Conservation (phyloP, 35 echinoderm and acorn worm species). For the Apostichopus californicus region DNA sequence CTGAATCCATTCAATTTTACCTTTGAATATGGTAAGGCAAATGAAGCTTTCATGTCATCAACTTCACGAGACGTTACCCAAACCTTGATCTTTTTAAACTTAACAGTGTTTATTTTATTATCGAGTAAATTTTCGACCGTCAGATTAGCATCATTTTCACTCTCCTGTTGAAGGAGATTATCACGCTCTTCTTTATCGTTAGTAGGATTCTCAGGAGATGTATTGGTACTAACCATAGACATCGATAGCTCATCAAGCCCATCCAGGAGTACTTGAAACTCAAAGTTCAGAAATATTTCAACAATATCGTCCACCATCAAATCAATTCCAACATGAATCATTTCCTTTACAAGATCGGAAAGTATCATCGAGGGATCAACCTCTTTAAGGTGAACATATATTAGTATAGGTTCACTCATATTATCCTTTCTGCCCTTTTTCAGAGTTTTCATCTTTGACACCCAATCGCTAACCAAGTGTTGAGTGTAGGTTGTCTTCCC, state of each 20-base stretch:
- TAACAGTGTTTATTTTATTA: not conserved
- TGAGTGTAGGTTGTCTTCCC: slow-evolving; percentile 11
- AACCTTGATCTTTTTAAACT: not conserved
- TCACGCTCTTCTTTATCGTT: not conserved
- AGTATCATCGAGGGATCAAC: not conserved
- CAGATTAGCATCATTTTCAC: not conserved
- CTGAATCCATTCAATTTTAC: slow-evolving; percentile 12
- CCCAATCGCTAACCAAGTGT: too few species aligned
- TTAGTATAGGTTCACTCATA: not conserved
- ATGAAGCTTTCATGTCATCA: slow-evolving; percentile 16
- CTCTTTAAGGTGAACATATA: slow-evolving; percentile 29
- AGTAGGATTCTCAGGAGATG: not conserved
- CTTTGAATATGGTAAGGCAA: slow-evolving; percentile 2
- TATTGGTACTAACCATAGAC: not conserved
- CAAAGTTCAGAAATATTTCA: not conserved
- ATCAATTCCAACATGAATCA: not conserved
- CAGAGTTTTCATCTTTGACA: not conserved
- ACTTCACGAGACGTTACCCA: slow-evolving; percentile 45
- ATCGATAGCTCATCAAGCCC: slow-evolving; percentile 16
- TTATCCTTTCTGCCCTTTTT: not conserved
- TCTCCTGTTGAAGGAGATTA: too few species aligned
- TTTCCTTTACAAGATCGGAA: not conserved
- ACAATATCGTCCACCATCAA: not conserved
- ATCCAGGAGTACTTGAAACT: not conserved
- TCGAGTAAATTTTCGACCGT: not conserved